A percentile compares a stretch with the other conserved stretches of the same genome.
Evolutionary conservation across 1,140 invertebrate species (phyloP).

Genomic region (Hylyphantes graminicola): DNA sequence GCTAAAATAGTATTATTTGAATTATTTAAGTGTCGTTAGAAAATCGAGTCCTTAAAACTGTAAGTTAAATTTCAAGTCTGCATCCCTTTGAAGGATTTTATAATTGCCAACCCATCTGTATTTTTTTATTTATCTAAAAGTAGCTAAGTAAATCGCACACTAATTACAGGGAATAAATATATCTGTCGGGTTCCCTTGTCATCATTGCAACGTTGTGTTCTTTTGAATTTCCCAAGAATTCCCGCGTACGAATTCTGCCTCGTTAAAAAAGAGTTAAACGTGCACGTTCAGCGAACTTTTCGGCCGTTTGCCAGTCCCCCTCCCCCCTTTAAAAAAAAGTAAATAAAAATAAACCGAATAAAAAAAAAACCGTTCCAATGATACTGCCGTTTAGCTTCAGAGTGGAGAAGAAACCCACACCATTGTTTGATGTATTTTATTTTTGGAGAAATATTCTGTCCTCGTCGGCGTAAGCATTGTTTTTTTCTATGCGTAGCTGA

Average conservation of each 20-base stretch:
- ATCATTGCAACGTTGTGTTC: neutral
- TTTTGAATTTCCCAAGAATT: neutral
- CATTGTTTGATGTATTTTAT: conserved; percentile 46
- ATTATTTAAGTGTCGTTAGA: too few relatives aligned
- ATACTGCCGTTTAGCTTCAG: conserved; percentile 31
- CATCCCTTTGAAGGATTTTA: too few relatives aligned
- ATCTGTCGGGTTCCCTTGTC: neutral
- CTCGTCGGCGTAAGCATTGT: conserved; percentile 53
- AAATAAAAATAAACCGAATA: too few relatives aligned
- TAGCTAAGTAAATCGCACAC: too few relatives aligned
- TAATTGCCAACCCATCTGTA: too few relatives aligned
- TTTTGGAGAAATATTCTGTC: conserved; percentile 52
- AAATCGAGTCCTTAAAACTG: too few relatives aligned
- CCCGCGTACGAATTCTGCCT: neutral
- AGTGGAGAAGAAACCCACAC: conserved; percentile 33
- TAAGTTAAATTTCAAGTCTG: too few relatives aligned
- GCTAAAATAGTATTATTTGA: too few relatives aligned
- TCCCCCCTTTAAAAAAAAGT: neutral
- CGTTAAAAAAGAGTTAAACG: conserved; percentile 36
- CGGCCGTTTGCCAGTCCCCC: conserved; percentile 18
- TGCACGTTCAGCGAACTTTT: conserved; percentile 54
- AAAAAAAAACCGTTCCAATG: neutral
- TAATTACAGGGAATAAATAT: too few relatives aligned
- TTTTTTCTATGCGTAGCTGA: conserved; percentile 31
- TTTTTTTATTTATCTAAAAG: too few relatives aligned